Conservation (phyloP, 2,797 vertebrate species). For the Ambastaia sidthimunki region DNA sequence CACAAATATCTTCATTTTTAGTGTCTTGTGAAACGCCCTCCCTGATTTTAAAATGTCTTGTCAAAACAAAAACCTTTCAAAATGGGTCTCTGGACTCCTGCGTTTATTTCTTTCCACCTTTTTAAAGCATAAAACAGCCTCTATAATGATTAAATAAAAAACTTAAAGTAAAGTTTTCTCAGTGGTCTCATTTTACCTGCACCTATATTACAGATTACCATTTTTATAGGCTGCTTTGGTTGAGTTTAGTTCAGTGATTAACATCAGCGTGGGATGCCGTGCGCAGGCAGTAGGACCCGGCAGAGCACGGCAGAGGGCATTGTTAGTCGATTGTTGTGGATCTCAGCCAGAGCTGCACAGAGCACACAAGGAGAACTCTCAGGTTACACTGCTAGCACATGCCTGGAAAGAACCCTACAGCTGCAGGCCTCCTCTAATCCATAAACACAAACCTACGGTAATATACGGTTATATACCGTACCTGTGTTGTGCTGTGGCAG, state of each 20-base stretch:
- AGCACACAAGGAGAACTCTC: constrained; percentile 78
- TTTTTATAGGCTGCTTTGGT: not conserved
- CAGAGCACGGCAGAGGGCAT: constrained; percentile 66
- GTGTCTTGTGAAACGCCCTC: no score
- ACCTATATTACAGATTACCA: not conserved
- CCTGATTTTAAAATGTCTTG: no score
- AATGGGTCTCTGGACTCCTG: not conserved
- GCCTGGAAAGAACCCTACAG: constrained; percentile 60
- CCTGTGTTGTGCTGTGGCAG: constrained; percentile 45
- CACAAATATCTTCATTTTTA: not conserved
- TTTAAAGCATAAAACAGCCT: no score
- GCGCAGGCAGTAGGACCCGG: constrained; percentile 71
- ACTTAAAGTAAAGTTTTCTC: not conserved
- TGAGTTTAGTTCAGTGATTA: constrained; percentile 11
- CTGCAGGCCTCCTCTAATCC: constrained; percentile 51
- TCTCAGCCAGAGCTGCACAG: constrained; percentile 72
- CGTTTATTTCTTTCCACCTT: not conserved
- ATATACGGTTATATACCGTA: constrained; percentile 33
- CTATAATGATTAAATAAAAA: not conserved
- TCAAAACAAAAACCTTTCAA: no score
- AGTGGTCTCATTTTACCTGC: not conserved
- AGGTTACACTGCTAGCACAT: constrained; percentile 82
- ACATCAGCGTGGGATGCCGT: not conserved
- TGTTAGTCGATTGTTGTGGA: constrained; percentile 65
- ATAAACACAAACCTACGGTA: constrained; percentile 20